Conservation (phyloP, 2,797 vertebrate species). For the Clarias laeviceps region DNA sequence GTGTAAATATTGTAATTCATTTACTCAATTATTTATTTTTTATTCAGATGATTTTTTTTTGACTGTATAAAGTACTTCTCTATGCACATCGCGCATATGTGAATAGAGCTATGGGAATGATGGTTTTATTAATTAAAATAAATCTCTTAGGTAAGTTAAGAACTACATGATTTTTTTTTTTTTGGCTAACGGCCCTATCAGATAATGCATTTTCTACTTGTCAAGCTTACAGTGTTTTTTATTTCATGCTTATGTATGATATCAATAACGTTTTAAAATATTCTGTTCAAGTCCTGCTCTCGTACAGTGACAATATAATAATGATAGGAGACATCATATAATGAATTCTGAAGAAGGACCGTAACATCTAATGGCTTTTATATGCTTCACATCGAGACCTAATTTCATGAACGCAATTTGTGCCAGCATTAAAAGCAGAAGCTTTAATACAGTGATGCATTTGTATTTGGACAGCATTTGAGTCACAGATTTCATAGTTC, state of each 20-base stretch:
- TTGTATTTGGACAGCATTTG: constrained; percentile 18
- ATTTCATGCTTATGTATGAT: constrained; percentile 38
- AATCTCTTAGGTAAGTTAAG: constrained; percentile 29
- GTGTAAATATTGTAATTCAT: constrained; percentile 58
- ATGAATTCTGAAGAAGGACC: constrained; percentile 14
- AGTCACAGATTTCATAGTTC: background rate
- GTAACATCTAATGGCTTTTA: background rate
- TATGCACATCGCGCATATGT: constrained; percentile 44
- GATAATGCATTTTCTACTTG: constrained; percentile 34
- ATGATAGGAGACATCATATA: constrained; percentile 18
- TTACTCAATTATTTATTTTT: constrained; percentile 57
- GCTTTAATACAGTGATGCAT: background rate
- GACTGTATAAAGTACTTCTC: constrained; percentile 48
- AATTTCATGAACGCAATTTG: background rate
- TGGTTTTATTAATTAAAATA: constrained; percentile 38
- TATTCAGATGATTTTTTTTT: constrained; percentile 44
- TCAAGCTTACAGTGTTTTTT: constrained; percentile 43
- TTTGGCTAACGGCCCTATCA: constrained; percentile 34
- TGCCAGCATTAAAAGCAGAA: background rate
- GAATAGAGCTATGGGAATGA: constrained; percentile 27
- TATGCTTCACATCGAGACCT: constrained; percentile 6
- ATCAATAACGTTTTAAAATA: constrained; percentile 23
- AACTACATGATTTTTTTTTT: constrained; percentile 22
- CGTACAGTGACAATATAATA: constrained; percentile 17
- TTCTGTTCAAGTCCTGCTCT: background rate